Percentiles rank a stretch among this genome's conserved stretches.
Evolutionary conservation across 2,797 vertebrate genomes (phyloP).

Genomic region (Chelmon rostratus): DNA sequence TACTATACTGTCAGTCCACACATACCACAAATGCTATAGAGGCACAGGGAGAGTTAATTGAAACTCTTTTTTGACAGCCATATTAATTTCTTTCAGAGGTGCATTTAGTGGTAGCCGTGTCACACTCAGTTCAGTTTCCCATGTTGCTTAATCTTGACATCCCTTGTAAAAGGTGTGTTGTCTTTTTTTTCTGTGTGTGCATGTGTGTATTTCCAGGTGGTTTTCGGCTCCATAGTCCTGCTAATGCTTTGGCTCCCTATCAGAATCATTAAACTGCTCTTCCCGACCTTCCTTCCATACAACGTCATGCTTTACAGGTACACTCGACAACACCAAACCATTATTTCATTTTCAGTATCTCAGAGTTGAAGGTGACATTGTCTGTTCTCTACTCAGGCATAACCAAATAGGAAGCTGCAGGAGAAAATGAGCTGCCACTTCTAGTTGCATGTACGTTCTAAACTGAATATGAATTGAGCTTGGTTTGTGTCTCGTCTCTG

Average conservation of each 20-base stretch:
- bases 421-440: neutral
- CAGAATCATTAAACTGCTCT: slow-evolving; percentile 92
- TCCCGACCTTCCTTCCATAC: slow-evolving; percentile 94
- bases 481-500: slow-evolving; percentile 76
- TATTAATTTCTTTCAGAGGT: neutral
- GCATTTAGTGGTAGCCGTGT: neutral
- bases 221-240: slow-evolving; percentile 97
- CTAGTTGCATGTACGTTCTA: neutral
- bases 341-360: neutral
- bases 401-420: neutral
- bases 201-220: slow-evolving; percentile 85
- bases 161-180: neutral
- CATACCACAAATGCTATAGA: neutral
- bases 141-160: neutral
- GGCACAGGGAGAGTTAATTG: neutral
- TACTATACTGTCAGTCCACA: neutral
- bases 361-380: neutral
- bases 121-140: neutral
- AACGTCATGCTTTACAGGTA: slow-evolving; percentile 99
- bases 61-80: neutral
- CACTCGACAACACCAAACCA: neutral
- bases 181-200: slow-evolving; percentile 14
- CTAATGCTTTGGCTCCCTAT: slow-evolving; percentile 98
- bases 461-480: slow-evolving; percentile 63
- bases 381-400: neutral